Conservation (phyloP, 1,140 invertebrate species). For the Psix sp. region DNA sequence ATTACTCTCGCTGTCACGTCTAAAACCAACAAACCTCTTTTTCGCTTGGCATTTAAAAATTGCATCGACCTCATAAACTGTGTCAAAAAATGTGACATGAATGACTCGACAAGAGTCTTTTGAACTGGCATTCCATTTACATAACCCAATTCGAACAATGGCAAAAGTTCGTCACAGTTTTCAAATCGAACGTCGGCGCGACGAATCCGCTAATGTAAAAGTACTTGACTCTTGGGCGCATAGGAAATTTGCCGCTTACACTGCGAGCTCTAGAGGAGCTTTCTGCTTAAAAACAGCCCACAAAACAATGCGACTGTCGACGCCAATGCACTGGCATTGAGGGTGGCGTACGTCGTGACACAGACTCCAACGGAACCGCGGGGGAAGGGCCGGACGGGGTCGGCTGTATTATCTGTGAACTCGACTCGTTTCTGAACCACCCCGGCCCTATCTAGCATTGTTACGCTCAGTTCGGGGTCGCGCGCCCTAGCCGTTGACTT, state of each 20-base stretch:
- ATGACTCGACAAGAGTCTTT: neutral
- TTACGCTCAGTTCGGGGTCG: conserved; percentile 65
- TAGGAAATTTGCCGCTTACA: conserved; percentile 9
- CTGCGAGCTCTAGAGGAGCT: conserved; percentile 46
- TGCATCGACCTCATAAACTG: no score
- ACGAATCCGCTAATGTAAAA: conserved; percentile 30
- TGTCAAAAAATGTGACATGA: no score
- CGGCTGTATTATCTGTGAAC: conserved; percentile 68
- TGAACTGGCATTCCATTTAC: neutral
- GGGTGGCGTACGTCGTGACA: conserved; percentile 58
- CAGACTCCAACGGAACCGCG: conserved; percentile 27
- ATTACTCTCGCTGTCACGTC: no score
- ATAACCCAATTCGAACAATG: conserved; percentile 8
- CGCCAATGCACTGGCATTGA: conserved; percentile 65
- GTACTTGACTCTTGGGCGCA: conserved; percentile 32
- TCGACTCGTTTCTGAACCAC: conserved; percentile 61
- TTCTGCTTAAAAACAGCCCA: conserved; percentile 51
- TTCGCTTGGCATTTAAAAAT: no score
- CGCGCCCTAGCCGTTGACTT: conserved; percentile 65
- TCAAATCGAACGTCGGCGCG: conserved; percentile 18
- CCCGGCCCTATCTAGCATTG: conserved; percentile 68
- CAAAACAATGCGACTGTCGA: conserved; percentile 66
- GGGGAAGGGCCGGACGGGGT: conserved; percentile 26
- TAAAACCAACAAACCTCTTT: no score
- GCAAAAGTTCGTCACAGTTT: conserved; percentile 22